These are phyloP conservation scores for Norana najaformis DNA, from an alignment of 2,888 invertebrate genomes.

Conservation along the genomic window DNA sequence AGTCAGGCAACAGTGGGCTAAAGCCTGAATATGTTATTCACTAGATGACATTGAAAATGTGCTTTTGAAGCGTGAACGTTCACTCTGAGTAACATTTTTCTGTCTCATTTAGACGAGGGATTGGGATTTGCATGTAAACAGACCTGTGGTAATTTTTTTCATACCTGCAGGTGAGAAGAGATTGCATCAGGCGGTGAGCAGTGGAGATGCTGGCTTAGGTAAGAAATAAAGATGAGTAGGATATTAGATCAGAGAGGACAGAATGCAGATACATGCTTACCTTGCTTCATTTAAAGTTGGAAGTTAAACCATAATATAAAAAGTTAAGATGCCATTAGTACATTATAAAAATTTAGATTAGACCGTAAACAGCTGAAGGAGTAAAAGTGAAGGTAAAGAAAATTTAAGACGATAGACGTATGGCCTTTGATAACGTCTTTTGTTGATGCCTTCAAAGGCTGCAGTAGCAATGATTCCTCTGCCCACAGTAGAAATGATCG, in stretches of 20 bases:
- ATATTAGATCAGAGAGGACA: background rate
- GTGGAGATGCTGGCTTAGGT: conserved; percentile 7
- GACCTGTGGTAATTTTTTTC: background rate
- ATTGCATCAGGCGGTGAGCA: background rate
- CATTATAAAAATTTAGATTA: background rate
- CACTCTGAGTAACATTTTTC: background rate
- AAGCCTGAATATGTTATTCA: background rate
- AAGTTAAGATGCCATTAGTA: background rate
- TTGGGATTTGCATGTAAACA: background rate
- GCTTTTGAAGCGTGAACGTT: background rate
- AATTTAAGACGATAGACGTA: background rate
- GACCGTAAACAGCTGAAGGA: background rate
- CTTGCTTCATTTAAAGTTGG: background rate
- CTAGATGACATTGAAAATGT: background rate
- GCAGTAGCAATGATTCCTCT: no score
- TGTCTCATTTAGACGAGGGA: background rate
- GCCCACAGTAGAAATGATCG: no score
- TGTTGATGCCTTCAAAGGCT: background rate
- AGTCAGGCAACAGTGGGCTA: background rate
- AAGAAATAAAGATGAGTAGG: no score
- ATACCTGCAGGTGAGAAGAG: background rate
- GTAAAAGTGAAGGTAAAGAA: background rate
- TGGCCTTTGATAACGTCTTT: background rate
- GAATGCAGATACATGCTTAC: background rate
- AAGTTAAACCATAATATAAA: background rate